Evolutionary conservation across 2,797 vertebrate species (phyloP).

Genomic region (Orestias chungarensis): DNA sequence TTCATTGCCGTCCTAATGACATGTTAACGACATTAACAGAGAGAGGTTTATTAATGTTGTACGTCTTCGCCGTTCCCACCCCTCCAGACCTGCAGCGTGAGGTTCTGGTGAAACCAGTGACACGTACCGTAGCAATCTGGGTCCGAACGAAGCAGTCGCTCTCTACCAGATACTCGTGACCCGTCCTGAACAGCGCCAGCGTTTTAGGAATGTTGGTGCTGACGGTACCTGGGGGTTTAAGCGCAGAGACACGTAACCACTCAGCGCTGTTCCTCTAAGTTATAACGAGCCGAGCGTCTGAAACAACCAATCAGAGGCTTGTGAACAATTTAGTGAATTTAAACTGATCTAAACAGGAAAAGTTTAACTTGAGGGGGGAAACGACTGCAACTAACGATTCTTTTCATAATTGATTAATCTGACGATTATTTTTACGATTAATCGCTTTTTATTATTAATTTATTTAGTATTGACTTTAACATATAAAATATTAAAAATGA

Average conservation of each 20-base stretch:
- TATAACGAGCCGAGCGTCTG: not conserved
- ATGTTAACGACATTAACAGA: too few relatives aligned
- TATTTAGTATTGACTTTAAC: too few relatives aligned
- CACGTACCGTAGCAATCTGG: constrained; percentile 87
- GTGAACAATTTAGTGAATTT: not conserved
- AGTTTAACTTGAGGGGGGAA: not conserved
- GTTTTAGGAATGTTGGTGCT: constrained; percentile 84
- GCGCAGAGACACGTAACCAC: not conserved
- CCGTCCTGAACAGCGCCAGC: constrained; percentile 83
- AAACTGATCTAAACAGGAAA: not conserved
- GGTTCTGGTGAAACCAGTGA: too few relatives aligned
- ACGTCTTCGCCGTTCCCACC: too few relatives aligned
- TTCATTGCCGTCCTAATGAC: too few relatives aligned
- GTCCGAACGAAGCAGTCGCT: constrained; percentile 78
- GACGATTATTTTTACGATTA: too few relatives aligned
- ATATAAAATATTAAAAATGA: too few relatives aligned
- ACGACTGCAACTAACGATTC: too few relatives aligned
- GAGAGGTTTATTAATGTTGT: too few relatives aligned
- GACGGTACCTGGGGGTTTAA: constrained; percentile 80
- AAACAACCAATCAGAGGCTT: not conserved
- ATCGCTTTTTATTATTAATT: too few relatives aligned
- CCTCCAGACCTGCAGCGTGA: not conserved
- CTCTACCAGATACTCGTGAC: constrained; percentile 85
- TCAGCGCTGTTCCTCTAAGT: not conserved
- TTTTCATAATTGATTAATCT: too few relatives aligned